Percentiles rank a stretch among this genome's conserved stretches.
Conservation (phyloP, 2,888 invertebrate genomes). For the Alsophila aescularia region DNA sequence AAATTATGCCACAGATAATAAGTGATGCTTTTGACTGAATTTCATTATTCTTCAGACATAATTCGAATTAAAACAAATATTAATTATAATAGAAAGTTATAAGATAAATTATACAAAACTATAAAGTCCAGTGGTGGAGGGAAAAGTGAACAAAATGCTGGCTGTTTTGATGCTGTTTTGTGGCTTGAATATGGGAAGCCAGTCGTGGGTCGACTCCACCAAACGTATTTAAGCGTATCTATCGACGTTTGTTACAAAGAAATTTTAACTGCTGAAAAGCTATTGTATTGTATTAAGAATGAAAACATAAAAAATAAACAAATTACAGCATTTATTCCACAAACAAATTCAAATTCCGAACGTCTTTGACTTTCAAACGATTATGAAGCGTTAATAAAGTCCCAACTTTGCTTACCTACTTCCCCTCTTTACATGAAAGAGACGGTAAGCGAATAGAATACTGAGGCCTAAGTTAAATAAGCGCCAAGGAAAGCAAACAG, state of each 20-base stretch:
- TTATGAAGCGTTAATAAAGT: conserved; percentile 30
- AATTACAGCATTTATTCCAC: conserved; percentile 3
- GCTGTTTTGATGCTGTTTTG: too few species aligned
- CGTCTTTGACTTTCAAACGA: conserved; percentile 19
- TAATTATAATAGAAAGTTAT: too few species aligned
- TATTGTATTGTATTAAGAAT: not conserved
- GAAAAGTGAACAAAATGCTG: too few species aligned
- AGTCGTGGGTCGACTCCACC: too few species aligned
- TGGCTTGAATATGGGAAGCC: too few species aligned
- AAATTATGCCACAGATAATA: conserved; percentile 33
- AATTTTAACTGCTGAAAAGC: too few species aligned
- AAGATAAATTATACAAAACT: too few species aligned
- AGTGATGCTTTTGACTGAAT: conserved; percentile 1
- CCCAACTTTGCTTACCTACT: conserved; percentile 14
- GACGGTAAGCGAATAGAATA: conserved; percentile 20
- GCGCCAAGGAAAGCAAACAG: conserved; percentile 79
- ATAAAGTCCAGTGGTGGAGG: too few species aligned
- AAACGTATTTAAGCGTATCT: too few species aligned
- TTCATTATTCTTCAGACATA: too few species aligned
- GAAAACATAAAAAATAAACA: not conserved
- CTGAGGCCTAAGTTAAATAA: conserved; percentile 63
- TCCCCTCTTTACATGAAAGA: conserved; percentile 19
- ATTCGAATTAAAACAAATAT: too few species aligned
- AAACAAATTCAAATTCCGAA: conserved; percentile 14
- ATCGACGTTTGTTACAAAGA: too few species aligned